Evolutionary conservation across 30 jellyfish, hydroid and myxozoan genomes (phyloP).

Genomic region (Aurelia coerulea): DNA sequence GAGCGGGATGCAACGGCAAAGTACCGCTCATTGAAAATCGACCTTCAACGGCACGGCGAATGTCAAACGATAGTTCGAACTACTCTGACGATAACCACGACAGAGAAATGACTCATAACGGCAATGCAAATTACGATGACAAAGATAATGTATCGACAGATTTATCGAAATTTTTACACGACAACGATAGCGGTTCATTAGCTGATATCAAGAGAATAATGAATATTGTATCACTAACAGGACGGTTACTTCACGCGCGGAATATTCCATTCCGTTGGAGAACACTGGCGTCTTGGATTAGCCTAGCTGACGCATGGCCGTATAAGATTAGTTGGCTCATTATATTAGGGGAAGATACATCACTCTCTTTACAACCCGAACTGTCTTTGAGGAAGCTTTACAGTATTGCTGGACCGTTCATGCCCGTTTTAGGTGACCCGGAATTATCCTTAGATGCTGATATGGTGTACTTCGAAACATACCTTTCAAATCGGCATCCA

Average conservation of each 20-base stretch:
- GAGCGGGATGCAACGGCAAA: conserved; percentile 76
- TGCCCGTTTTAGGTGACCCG: conserved; percentile 85
- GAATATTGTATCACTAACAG: conserved; percentile 92
- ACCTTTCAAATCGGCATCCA: conserved; percentile 81
- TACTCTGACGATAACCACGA: conserved; percentile 53
- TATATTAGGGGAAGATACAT: conserved; percentile 75
- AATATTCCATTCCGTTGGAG: conserved; percentile 90
- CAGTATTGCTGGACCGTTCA: conserved; percentile 76
- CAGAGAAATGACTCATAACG: conserved; percentile 40
- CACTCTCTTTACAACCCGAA: conserved; percentile 73
- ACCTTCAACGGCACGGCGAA: conserved; percentile 30
- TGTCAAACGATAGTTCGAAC: conserved; percentile 66
- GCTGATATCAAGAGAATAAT: conserved; percentile 88
- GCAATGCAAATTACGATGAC: conserved; percentile 43
- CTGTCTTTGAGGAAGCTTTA: conserved; percentile 71
- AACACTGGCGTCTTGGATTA: conserved; percentile 93
- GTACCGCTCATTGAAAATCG: conserved; percentile 63
- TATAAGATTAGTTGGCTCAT: conserved; percentile 93
- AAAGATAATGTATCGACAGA: conserved; percentile 78
- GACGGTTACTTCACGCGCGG: conserved; percentile 83
- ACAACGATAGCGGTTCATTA: conserved; percentile 85
- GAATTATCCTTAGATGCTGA: conserved; percentile 82
- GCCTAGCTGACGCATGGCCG: conserved; percentile 98
- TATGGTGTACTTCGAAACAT: conserved; percentile 82
- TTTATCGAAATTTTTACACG: conserved; percentile 82